Percentiles rank a stretch among this genome's conserved stretches.
Evolutionary conservation across 2,113 vertebrate species (phyloP).

Genomic region (Channa argus): DNA sequence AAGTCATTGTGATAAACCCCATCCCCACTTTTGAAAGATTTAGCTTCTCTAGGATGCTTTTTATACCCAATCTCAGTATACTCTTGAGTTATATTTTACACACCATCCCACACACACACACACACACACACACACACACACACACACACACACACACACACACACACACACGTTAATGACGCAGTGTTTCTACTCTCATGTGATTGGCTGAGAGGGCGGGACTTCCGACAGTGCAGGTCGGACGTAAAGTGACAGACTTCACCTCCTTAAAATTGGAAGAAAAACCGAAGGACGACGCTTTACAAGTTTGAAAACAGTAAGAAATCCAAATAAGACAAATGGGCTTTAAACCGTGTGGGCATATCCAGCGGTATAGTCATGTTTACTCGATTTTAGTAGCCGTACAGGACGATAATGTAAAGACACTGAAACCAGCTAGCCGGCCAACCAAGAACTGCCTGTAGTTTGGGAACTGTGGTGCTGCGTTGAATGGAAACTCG

Average conservation of each 20-base stretch:
- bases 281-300: constrained; percentile 66
- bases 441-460: constrained; percentile 56
- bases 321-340: constrained; percentile 26
- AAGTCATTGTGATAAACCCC: no score
- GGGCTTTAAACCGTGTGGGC: constrained; percentile 6
- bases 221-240: constrained; percentile 70
- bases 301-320: constrained; percentile 70
- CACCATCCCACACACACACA: no score
- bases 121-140: no score
- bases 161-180: constrained; percentile 46
- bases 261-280: constrained; percentile 67
- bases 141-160: constrained; percentile 2
- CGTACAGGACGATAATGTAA: constrained; percentile 17
- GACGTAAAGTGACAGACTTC: constrained; percentile 67
- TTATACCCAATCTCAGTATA: no score
- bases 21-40: no score
- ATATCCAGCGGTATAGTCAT: constrained; percentile 7
- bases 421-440: constrained; percentile 54
- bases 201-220: constrained; percentile 72
- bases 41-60: no score
- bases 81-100: no score
- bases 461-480: constrained; percentile 55
- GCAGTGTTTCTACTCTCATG: constrained; percentile 6
- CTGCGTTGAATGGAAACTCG: constrained; percentile 46
- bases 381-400: constrained; percentile 33